Percentiles rank a stretch among this genome's conserved stretches.
Conservation (phyloP, 2,113 vertebrate genomes). For the Paradisaea rubra region DNA sequence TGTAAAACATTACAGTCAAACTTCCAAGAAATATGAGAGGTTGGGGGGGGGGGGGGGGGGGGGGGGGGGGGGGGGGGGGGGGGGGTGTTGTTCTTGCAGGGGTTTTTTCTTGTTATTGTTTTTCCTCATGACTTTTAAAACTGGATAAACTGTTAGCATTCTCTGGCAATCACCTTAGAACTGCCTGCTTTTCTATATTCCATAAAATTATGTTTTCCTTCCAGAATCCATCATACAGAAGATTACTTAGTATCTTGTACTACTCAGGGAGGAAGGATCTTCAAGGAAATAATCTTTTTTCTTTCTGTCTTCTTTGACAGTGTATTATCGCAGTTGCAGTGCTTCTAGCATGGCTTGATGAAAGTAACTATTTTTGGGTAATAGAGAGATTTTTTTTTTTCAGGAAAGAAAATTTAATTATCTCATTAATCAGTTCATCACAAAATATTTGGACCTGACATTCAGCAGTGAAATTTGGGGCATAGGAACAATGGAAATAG, state of each 20-base stretch:
- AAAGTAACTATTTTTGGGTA: conserved; percentile 15
- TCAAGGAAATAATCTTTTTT: not conserved
- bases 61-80: fast-evolving
- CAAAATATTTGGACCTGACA: not conserved
- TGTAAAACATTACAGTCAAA: not conserved
- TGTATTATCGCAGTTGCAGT: not conserved
- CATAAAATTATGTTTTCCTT: not conserved
- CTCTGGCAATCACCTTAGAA: not conserved
- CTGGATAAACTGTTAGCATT: not conserved
- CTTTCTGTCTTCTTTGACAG: not conserved
- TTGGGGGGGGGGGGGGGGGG: fast-evolving
- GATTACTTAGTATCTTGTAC: not conserved
- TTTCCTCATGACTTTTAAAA: not conserved
- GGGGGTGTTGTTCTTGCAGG: fast-evolving
- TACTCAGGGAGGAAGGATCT: not conserved
- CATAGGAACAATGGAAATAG: not conserved
- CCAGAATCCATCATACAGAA: not conserved
- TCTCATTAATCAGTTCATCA: not conserved
- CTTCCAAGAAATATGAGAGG: not conserved
- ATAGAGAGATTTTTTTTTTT: not conserved
- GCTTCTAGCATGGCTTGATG: not conserved
- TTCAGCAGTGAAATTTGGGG: not conserved
- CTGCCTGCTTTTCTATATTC: not conserved
- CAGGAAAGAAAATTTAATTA: not conserved
- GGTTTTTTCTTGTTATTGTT: not conserved